Evolutionary conservation across 2,113 vertebrate species (phyloP), one percentile per base, ranked within the genome.

Genomic region (Calidris pygmaea): DNA sequence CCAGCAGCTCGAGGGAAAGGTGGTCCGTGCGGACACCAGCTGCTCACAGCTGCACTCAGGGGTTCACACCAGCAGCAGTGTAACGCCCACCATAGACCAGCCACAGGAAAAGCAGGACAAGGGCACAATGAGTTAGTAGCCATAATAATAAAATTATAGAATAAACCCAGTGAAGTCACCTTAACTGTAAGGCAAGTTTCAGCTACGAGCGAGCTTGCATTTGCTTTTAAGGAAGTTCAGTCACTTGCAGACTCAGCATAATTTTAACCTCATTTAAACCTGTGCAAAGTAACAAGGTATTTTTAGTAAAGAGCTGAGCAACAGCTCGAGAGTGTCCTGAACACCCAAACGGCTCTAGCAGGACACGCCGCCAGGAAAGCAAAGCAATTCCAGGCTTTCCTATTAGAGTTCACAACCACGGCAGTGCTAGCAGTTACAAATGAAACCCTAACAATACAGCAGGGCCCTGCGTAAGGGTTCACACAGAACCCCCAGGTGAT

Each of bases 191-290:
- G 76, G 70, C 52, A 65, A 47, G 56, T 39, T 60, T 37, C 82
- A 68, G 14, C 48, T n/a, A 12, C 0, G 3, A 87, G 37, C 1
- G 0, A 82, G 70, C 48, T 16, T 24, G 23, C 22, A 4, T 47
- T 62, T 74, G 53, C 73, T 87, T 58, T 39, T 62, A 26, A 70
- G 41, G 32, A 65, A 66, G 37, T 10, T 41, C 8, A 72, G 62
- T n/a, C 89, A 79, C 53, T 34, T 53, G 53, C n/a, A 37, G 79
- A 55, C 58, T 75, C 83, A 85, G 79, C 79, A 60, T 16, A n/a
- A 65, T 21, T 41, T 41, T n/a, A 59, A 82, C 71, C 91, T 87
- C 9, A 55, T 27, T 85, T 90, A 78, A 85, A 93, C 71, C 75
- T 41, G 26, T n/a, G 48, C 67, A 62, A 37, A 88, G 74, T 39